These are phyloP conservation scores for Rhodinocichla rosea DNA, from an alignment of 2,113 vertebrate genomes.

Conservation along the genomic window DNA sequence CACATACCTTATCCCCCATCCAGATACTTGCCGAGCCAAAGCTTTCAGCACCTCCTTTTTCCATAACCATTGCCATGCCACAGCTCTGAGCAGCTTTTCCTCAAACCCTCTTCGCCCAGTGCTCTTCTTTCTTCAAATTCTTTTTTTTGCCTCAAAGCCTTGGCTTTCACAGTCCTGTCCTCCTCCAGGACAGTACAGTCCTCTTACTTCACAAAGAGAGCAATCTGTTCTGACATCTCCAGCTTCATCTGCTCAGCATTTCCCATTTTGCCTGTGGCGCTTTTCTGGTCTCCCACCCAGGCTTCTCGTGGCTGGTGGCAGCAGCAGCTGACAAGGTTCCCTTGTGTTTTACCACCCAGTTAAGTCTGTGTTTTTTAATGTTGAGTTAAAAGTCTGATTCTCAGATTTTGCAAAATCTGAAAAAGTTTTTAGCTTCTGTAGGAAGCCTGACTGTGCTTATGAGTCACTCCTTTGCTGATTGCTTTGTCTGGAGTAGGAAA, in stretches of 20 bases:
- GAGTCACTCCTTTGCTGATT: neutral
- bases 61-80: neutral
- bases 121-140: neutral
- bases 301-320: neutral
- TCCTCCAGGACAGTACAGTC: neutral
- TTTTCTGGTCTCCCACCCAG: neutral
- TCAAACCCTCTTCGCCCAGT: neutral
- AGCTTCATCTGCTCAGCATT: neutral
- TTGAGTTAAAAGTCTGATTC: neutral
- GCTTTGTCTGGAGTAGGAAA: neutral
- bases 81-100: neutral
- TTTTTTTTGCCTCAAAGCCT: neutral
- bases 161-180: neutral
- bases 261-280: neutral
- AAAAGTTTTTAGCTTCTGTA: neutral
- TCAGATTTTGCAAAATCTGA: neutral
- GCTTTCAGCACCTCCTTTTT: neutral
- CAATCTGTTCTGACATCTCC: neutral
- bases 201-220: neutral
- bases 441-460: neutral
- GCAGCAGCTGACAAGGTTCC: neutral
- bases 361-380: neutral
- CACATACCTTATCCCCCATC: neutral
- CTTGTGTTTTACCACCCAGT: neutral
- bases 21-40: neutral